Base-by-base conservation (phyloP, 2,113 vertebrate species). In the Benitochromis conjunctus region DNA sequence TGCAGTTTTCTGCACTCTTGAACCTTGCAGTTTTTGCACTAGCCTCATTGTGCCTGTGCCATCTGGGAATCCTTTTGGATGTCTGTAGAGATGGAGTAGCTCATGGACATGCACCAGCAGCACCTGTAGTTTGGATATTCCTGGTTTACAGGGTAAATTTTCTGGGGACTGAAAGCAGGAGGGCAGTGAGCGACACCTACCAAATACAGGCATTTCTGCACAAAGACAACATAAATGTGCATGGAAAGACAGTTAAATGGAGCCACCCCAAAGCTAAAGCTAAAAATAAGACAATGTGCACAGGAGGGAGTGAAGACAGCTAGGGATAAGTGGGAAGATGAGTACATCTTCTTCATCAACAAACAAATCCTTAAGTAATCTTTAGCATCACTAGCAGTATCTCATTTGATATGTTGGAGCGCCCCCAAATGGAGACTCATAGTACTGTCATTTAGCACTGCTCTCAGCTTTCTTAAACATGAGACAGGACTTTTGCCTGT, bases 401-500 rank as follows among this genome's bases (percentile, higher is more conserved):
- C 69, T 51, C 6, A 53, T 76, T 76, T 76, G 10, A 31, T 51
- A 31, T 76, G 18, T 13, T 76, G 41, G 71, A 76, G 46, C 46
- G 6, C 71, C 71, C 71, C 10, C 71, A 76, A 53, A 51, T 76
- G 71, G 71, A 76, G 26, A 76, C 26, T 29, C 9, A 31, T 13
- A 0, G 26, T 12, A 76, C 19, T 51, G 29, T 31, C 69, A 76
- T 76, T 29, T 29, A 19, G 24, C 0, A 29, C 14, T 46, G 14
- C 41, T 4, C 66, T 48, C 36, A 69, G 0, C 38, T 43, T 69
- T 74, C 26, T 48, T 19, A 74, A 74, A 29, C 69, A 48, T 7
- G 21, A 26, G 14, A 7, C 9, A 48, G 9, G 16, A 74, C 0
- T 1, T 29, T 43, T 18, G 0, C 9, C 66, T 11, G 66, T 29